Evolutionary conservation across 2,888 invertebrate species (phyloP).

Genomic region (Mimumesa dahlbomi): DNA sequence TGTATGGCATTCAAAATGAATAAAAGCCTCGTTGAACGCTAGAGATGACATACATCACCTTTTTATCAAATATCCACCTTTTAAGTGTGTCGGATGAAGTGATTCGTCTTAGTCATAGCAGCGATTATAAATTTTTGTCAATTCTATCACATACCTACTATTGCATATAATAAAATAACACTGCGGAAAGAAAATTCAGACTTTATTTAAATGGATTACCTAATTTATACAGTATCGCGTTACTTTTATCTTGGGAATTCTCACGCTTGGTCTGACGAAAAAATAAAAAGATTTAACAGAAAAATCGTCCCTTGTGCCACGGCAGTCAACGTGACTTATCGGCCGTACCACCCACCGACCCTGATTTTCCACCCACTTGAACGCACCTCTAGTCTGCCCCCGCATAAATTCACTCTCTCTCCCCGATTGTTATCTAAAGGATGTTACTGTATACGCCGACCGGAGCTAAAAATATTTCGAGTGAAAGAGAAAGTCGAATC

Average conservation of each 20-base stretch:
- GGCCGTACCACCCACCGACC: slow-evolving; percentile 30
- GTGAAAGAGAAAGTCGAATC: slow-evolving; percentile 46
- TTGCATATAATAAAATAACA: too few relatives aligned
- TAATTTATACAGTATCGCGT: slow-evolving; percentile 36
- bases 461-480: slow-evolving; percentile 20
- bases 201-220: slow-evolving; percentile 37
- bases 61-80: slow-evolving; percentile 10
- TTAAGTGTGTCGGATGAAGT: not conserved
- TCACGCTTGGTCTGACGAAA: slow-evolving; percentile 41
- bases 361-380: slow-evolving; percentile 51
- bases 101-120: too few relatives aligned
- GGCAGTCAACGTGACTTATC: slow-evolving; percentile 31
- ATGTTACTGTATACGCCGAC: slow-evolving; percentile 40
- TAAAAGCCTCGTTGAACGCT: slow-evolving; percentile 2
- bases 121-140: not conserved
- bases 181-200: slow-evolving; percentile 15
- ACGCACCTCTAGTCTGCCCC: slow-evolving; percentile 33
- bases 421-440: slow-evolving; percentile 51
- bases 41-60: slow-evolving; percentile 6
- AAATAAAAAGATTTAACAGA: slow-evolving; percentile 20
- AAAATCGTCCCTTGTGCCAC: slow-evolving; percentile 12
- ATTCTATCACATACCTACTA: too few relatives aligned
- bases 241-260: slow-evolving; percentile 44
- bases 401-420: slow-evolving; percentile 46
- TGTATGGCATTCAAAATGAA: slow-evolving; percentile 15